Evolutionary conservation across 2,797 vertebrate genomes (phyloP).

Genomic region (Arctocebus calabarensis): DNA sequence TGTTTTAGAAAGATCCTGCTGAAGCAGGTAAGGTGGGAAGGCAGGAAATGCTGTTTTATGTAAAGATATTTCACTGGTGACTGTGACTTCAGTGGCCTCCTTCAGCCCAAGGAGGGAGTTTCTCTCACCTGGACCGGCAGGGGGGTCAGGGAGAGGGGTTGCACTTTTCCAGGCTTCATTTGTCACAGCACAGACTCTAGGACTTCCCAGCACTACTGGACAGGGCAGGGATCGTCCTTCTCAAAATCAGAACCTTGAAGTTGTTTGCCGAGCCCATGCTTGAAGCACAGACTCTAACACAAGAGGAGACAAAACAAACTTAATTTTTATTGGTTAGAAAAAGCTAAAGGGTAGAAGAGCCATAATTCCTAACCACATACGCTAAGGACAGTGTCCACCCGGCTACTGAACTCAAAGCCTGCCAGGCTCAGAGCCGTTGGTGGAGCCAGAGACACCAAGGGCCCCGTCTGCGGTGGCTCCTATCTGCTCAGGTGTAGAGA

Average conservation of each 20-base stretch:
- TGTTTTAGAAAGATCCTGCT: background rate
- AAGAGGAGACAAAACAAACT: background rate
- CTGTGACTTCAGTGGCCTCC: background rate
- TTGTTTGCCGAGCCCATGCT: background rate
- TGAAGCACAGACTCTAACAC: slow-evolving; percentile 17
- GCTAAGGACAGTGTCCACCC: background rate
- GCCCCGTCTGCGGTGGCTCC: background rate
- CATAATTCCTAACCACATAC: background rate
- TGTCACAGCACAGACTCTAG: background rate
- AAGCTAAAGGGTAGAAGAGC: background rate
- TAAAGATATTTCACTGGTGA: background rate
- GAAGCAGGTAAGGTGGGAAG: background rate
- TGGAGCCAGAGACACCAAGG: fast-evolving
- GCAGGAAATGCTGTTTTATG: background rate
- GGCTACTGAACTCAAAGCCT: background rate
- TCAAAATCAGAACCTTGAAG: background rate
- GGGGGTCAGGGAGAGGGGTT: background rate
- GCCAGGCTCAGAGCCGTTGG: background rate
- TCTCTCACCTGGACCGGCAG: background rate
- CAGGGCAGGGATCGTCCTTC: background rate
- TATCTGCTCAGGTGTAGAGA: too few species aligned
- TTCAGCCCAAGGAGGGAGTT: background rate
- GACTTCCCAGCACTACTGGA: background rate
- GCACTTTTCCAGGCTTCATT: background rate
- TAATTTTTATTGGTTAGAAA: slow-evolving; percentile 13